phyloP scores from a whole-genome alignment of 2,888 invertebrate species.

The Melieria picta region DNA sequence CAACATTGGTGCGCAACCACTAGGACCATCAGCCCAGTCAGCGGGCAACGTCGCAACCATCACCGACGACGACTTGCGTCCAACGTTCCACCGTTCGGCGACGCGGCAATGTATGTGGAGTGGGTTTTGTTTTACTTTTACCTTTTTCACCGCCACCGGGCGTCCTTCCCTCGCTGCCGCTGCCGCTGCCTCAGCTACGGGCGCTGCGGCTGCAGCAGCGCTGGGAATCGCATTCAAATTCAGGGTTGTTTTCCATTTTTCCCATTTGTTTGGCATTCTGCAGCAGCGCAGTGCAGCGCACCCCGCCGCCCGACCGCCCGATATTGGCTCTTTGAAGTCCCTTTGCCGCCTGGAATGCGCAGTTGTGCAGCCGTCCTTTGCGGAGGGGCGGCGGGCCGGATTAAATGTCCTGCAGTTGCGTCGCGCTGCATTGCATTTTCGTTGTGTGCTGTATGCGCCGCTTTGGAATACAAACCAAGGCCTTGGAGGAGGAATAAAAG shows the following conservation, averaged over 20 bases:
- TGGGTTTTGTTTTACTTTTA: conserved; percentile 1
- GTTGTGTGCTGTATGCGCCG: background rate
- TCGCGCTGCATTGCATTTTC: conserved; percentile 25
- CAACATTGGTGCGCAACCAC: too few relatives aligned
- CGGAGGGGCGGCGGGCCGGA: conserved; percentile 49
- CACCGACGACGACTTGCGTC: background rate
- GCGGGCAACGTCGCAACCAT: background rate
- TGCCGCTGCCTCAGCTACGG: too few relatives aligned
- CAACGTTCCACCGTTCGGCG: background rate
- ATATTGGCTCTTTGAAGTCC: conserved; percentile 42
- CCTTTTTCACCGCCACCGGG: background rate
- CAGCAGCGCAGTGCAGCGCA: background rate
- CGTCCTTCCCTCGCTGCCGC: background rate
- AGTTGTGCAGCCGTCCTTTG: conserved; percentile 35
- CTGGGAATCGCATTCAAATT: background rate
- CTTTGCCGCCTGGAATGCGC: conserved; percentile 57
- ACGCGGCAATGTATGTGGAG: background rate
- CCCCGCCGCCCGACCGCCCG: background rate
- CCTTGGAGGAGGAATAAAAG: too few relatives aligned
- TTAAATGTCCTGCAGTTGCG: conserved; percentile 49
- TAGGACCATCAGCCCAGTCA: background rate
- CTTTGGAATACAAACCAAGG: too few relatives aligned
- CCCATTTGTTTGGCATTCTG: background rate
- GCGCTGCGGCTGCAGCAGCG: background rate
- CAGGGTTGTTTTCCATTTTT: conserved; percentile 20